Conservation (phyloP, 1,140 invertebrate genomes). For the Bombus sibiricus region DNA sequence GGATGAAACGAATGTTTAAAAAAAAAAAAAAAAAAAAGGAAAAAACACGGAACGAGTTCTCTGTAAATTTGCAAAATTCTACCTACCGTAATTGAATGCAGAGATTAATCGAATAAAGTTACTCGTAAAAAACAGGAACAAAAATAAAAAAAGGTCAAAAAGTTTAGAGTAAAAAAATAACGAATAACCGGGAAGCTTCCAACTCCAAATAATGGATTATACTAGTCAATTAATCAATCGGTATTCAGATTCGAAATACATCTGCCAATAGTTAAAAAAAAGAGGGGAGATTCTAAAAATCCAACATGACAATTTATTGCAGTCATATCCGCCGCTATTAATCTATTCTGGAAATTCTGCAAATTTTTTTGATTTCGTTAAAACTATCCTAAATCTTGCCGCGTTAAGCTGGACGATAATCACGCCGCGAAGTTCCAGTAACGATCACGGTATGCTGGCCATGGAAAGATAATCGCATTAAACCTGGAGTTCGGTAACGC, state of each 20-base stretch:
- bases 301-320: background rate
- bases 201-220: background rate
- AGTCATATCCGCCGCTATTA: too few relatives aligned
- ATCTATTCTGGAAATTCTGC: background rate
- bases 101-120: background rate
- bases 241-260: background rate
- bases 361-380: background rate
- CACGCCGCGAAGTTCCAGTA: background rate
- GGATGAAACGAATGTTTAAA: too few relatives aligned
- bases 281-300: background rate
- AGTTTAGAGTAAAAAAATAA: background rate
- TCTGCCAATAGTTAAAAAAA: background rate
- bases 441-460: background rate
- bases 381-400: background rate
- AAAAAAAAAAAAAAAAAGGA: background rate
- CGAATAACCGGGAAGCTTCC: background rate
- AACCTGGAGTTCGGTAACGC: background rate
- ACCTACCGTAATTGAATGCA: too few relatives aligned
- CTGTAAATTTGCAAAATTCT: background rate
- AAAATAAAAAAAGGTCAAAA: background rate
- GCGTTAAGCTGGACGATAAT: background rate
- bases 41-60: background rate
- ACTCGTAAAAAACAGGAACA: too few relatives aligned
- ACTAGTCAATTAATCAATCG: background rate
- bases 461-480: slow-evolving; percentile 8